phyloP scores from a whole-genome alignment of 2,888 invertebrate genomes.

The Acrocyrtus sp. region DNA sequence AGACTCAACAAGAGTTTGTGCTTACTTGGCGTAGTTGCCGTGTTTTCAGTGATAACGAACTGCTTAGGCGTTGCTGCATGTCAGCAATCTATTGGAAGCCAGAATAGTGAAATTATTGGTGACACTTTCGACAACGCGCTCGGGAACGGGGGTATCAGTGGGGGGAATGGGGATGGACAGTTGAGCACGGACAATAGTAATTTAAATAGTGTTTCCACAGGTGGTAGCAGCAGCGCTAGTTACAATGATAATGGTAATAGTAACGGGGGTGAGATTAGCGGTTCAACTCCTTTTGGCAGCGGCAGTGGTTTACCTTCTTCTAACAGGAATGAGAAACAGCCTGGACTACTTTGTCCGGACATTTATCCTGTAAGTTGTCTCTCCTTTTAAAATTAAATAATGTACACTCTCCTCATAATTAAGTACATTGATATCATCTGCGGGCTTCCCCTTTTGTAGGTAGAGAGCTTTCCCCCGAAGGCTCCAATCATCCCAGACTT shows the following conservation, averaged over 20 bases:
- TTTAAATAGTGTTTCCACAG: slow-evolving; percentile 27
- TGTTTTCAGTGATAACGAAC: slow-evolving; percentile 11
- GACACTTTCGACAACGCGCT: slow-evolving; percentile 41
- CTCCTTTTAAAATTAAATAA: neutral
- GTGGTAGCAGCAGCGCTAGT: neutral
- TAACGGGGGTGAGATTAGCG: slow-evolving; percentile 48
- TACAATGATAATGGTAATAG: slow-evolving; percentile 31
- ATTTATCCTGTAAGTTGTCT: slow-evolving; percentile 53
- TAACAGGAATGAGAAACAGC: slow-evolving; percentile 58
- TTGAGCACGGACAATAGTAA: slow-evolving; percentile 39
- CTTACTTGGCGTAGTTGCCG: slow-evolving; percentile 7
- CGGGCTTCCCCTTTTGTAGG: slow-evolving; percentile 19
- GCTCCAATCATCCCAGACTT: slow-evolving; percentile 63
- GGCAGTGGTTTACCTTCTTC: slow-evolving; percentile 46
- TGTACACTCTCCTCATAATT: slow-evolving; percentile 1
- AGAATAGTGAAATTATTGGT: slow-evolving; percentile 35
- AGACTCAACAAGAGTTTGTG: too few species aligned
- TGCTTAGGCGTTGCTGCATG: slow-evolving; percentile 21
- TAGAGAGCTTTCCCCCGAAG: slow-evolving; percentile 59
- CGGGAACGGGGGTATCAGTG: neutral
- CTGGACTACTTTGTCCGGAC: slow-evolving; percentile 61
- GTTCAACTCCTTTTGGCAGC: slow-evolving; percentile 50
- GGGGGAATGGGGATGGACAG: slow-evolving; percentile 16
- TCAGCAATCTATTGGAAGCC: slow-evolving; percentile 37
- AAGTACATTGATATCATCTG: neutral